Evolutionary conservation across 2,888 invertebrate species (phyloP).

Genomic region (Neoscelio sp.): DNA sequence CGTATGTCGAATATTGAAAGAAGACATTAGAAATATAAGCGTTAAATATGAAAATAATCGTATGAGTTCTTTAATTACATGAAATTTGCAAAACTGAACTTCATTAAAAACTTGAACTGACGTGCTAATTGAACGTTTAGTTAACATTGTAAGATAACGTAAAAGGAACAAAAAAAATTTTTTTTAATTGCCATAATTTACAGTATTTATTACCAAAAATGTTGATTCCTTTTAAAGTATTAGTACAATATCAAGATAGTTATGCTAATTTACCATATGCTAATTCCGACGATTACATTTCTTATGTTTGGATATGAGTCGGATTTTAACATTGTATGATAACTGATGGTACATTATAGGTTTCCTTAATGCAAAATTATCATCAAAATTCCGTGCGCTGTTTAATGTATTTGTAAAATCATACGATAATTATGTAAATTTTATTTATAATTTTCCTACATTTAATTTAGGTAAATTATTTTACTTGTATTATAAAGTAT

Average conservation of each 20-base stretch:
- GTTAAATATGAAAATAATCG: conserved; percentile 30
- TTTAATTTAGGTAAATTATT: too few relatives aligned
- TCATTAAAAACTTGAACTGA: background rate
- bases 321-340: conserved; percentile 11
- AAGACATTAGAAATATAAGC: conserved; percentile 45
- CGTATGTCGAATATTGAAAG: conserved; percentile 20
- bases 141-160: background rate
- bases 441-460: background rate
- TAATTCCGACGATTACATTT: conserved; percentile 14
- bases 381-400: conserved; percentile 2
- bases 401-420: conserved; percentile 23
- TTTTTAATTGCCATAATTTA: background rate
- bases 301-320: conserved; percentile 14
- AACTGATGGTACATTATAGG: conserved; percentile 1
- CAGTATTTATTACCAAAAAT: conserved; percentile 11
- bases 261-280: conserved; percentile 49
- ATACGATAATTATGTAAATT: conserved; percentile 37
- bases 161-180: too few relatives aligned
- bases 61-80: conserved; percentile 8
- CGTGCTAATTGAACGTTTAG: background rate
- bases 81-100: background rate
- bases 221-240: background rate
- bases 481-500: too few relatives aligned
- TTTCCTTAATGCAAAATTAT: conserved; percentile 38
- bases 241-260: conserved; percentile 30